A percentile compares a stretch with the other conserved stretches of the same genome.
Evolutionary conservation across 2,113 vertebrate species (phyloP).

Genomic region (Ceyx melanurus): DNA sequence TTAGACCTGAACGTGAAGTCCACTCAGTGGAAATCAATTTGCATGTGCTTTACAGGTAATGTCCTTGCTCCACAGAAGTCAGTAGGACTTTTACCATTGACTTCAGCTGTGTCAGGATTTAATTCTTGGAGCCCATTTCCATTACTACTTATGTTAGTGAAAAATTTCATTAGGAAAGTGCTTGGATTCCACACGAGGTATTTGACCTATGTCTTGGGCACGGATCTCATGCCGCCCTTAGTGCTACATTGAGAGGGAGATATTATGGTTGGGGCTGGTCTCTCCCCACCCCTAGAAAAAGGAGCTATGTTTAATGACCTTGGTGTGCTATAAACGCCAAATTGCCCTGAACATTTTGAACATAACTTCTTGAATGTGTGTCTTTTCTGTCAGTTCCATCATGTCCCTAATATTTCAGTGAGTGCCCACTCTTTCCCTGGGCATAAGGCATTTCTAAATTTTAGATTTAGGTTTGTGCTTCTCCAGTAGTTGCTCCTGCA

Average conservation of each 20-base stretch:
- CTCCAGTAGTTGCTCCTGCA: not conserved
- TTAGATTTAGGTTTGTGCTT: not conserved
- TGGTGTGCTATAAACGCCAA: not conserved
- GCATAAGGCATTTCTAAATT: not conserved
- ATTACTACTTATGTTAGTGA: not conserved
- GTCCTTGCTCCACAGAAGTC: not conserved
- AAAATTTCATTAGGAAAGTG: not conserved
- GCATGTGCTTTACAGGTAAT: not conserved
- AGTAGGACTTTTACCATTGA: not conserved
- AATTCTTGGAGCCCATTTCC: not conserved
- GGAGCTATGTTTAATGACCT: not conserved
- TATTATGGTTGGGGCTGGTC: not conserved
- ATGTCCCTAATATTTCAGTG: not conserved
- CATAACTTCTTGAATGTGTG: accelerated
- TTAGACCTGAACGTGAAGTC: not conserved
- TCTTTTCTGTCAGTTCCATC: not conserved
- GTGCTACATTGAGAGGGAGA: not conserved
- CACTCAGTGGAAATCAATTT: constrained; percentile 12
- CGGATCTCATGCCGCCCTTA: not conserved
- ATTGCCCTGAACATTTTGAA: not conserved
- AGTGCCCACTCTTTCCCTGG: not conserved
- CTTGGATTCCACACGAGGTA: not conserved
- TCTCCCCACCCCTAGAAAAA: not conserved
- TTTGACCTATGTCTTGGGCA: not conserved
- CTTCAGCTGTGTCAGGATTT: constrained; percentile 13